These are phyloP conservation scores for Coecobrya sp. DNA, from an alignment of 2,888 invertebrate species.

Conservation along the genomic window DNA sequence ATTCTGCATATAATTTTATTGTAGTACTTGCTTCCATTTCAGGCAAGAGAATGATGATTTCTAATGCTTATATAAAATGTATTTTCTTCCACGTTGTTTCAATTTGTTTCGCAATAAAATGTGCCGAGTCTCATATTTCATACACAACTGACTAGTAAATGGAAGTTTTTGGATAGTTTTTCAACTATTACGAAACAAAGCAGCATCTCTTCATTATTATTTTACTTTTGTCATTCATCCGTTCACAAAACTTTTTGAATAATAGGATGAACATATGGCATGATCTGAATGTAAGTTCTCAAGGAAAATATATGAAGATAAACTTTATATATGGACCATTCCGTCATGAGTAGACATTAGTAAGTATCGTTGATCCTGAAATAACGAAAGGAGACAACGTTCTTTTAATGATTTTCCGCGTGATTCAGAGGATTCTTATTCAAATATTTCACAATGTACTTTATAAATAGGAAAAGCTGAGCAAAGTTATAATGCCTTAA, in stretches of 20 bases:
- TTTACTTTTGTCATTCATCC: not conserved
- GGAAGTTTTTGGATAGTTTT: not conserved
- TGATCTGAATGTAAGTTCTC: not conserved
- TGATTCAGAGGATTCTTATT: not conserved
- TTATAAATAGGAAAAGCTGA: too few species aligned
- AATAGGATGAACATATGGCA: not conserved
- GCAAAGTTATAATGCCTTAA: too few species aligned
- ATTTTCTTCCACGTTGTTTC: not conserved
- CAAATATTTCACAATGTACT: too few species aligned
- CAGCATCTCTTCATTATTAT: not conserved
- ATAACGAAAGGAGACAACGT: not conserved
- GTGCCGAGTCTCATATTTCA: not conserved
- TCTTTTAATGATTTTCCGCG: not conserved
- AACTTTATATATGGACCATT: not conserved
- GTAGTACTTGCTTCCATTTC: too few species aligned
- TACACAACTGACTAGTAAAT: not conserved
- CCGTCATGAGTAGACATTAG: not conserved
- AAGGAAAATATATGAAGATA: not conserved
- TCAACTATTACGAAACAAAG: not conserved
- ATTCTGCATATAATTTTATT: too few species aligned
- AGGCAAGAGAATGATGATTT: not conserved
- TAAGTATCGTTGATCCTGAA: not conserved
- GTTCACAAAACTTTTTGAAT: slow-evolving; percentile 19
- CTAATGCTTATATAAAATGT: not conserved
- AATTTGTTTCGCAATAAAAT: not conserved